These are phyloP conservation scores for Dryoscopus gambensis DNA, from an alignment of 2,113 vertebrate genomes.

Conservation along the genomic window DNA sequence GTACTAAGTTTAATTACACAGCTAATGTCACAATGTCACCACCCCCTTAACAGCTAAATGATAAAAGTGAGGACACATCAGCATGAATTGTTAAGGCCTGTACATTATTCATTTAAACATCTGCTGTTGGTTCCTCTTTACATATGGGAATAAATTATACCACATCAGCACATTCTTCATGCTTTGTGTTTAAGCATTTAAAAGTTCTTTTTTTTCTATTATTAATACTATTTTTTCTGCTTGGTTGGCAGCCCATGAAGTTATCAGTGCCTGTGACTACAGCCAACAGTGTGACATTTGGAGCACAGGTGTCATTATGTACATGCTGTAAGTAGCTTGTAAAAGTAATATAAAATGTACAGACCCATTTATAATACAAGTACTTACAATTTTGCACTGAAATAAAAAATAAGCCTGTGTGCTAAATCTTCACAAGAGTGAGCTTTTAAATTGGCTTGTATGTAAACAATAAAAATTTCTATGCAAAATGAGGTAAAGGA, in stretches of 20 bases:
- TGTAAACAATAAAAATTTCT: neutral
- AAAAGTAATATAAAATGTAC: slow-evolving; percentile 62
- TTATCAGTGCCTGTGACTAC: slow-evolving; percentile 84
- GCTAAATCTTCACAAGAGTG: neutral
- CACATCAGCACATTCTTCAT: slow-evolving; percentile 71
- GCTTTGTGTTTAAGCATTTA: slow-evolving; percentile 75
- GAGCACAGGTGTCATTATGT: slow-evolving; percentile 93
- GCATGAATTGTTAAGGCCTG: slow-evolving; percentile 69
- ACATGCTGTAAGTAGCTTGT: slow-evolving; percentile 84
- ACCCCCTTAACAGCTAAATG: slow-evolving; percentile 46
- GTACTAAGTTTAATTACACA: slow-evolving; percentile 10
- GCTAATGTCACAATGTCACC: slow-evolving; percentile 17
- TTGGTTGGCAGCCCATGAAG: slow-evolving; percentile 86
- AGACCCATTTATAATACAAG: slow-evolving; percentile 35
- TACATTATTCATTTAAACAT: slow-evolving; percentile 80
- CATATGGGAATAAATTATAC: slow-evolving; percentile 73
- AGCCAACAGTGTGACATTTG: slow-evolving; percentile 88
- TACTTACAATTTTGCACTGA: slow-evolving; percentile 1
- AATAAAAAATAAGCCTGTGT: neutral
- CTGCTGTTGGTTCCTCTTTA: slow-evolving; percentile 69
- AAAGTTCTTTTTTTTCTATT: slow-evolving; percentile 71
- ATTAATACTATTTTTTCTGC: slow-evolving; percentile 77
- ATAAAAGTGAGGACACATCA: slow-evolving; percentile 50
- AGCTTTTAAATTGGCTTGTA: neutral
- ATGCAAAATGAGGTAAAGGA: neutral